Percentiles rank a stretch among this genome's conserved stretches.
phyloP scores from a whole-genome alignment of 2,888 invertebrate genomes.

The Ectemnius continuus region DNA sequence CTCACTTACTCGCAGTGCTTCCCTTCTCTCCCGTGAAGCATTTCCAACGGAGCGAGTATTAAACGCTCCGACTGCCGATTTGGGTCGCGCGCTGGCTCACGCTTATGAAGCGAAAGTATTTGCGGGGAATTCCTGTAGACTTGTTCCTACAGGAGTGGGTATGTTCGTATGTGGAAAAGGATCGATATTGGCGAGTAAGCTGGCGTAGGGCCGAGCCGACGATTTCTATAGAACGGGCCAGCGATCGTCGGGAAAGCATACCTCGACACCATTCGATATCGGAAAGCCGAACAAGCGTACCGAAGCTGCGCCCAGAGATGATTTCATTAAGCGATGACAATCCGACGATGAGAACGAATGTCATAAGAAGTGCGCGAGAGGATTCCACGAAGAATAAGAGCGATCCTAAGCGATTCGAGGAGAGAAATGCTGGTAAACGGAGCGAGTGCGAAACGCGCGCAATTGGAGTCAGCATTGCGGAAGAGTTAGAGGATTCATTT shows the following conservation, averaged over 20 bases:
- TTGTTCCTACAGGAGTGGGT: neutral
- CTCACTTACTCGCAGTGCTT: too few relatives aligned
- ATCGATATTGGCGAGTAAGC: too few relatives aligned
- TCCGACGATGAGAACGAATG: too few relatives aligned
- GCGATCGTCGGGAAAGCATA: too few relatives aligned
- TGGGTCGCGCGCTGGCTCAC: neutral
- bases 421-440: conserved; percentile 35
- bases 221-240: too few relatives aligned
- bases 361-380: neutral
- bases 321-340: too few relatives aligned
- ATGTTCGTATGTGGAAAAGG: too few relatives aligned
- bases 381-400: neutral
- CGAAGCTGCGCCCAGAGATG: too few relatives aligned
- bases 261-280: too few relatives aligned
- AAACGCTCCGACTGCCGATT: conserved; percentile 10
- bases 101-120: neutral
- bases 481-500: conserved; percentile 55
- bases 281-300: too few relatives aligned
- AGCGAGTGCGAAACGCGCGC: conserved; percentile 8
- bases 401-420: neutral
- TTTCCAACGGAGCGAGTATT: conserved; percentile 15
- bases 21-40: conserved; percentile 24
- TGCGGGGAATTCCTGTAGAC: neutral
- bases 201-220: too few relatives aligned
- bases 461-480: conserved; percentile 33